These are phyloP conservation scores for Pyrrhia umbra DNA, from an alignment of 2,888 invertebrate species.

Conservation along the genomic window DNA sequence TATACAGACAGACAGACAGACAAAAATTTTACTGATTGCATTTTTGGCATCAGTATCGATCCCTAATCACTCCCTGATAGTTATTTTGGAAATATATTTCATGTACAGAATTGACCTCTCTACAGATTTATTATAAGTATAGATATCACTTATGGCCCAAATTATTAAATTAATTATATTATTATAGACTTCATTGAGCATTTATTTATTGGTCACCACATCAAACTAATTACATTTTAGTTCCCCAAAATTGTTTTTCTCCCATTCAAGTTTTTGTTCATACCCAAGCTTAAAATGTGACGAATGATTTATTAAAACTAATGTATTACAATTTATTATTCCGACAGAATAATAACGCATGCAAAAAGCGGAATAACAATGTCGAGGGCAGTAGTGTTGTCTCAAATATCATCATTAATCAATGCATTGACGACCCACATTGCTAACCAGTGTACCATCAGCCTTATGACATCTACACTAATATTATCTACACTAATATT, in stretches of 20 bases:
- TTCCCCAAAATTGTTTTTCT: background rate
- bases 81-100: too few relatives aligned
- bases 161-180: too few relatives aligned
- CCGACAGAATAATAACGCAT: constrained; percentile 55
- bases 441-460: constrained; percentile 5
- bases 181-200: too few relatives aligned
- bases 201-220: background rate
- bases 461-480: constrained; percentile 3
- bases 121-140: too few relatives aligned
- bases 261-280: constrained; percentile 11
- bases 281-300: background rate
- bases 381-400: constrained; percentile 36
- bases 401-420: constrained; percentile 44
- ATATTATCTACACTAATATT: too few relatives aligned
- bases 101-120: too few relatives aligned
- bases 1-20: too few relatives aligned
- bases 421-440: constrained; percentile 18
- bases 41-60: too few relatives aligned
- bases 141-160: too few relatives aligned
- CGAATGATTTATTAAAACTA: constrained; percentile 45
- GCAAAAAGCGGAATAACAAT: constrained; percentile 43
- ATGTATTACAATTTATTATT: constrained; percentile 42
- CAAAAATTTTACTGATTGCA: too few relatives aligned
- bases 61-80: too few relatives aligned
- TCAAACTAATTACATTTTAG: constrained; percentile 6